Conservation (phyloP, 2,797 vertebrate genomes). For the Smutsia temminckii region DNA sequence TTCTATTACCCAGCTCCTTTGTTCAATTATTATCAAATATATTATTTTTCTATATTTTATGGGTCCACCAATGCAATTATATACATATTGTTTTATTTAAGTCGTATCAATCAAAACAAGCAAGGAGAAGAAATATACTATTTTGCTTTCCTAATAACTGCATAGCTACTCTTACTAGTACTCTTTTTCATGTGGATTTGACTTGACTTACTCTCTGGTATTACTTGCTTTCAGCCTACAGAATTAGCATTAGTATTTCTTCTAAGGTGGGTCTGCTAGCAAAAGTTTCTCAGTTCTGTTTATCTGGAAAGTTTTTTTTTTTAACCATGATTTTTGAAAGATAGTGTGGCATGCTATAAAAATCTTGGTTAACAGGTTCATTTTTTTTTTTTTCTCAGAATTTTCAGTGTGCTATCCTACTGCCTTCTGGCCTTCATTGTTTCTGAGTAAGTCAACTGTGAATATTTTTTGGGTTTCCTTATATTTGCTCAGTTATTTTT, state of each 20-base stretch:
- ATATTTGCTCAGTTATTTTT: background rate
- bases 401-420: background rate
- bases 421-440: background rate
- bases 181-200: background rate
- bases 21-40: background rate
- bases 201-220: background rate
- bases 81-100: background rate
- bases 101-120: background rate
- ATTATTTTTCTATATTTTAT: background rate
- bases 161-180: background rate
- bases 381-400: background rate
- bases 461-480: background rate
- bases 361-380: background rate
- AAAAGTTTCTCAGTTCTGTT: background rate
- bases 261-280: background rate
- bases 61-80: background rate
- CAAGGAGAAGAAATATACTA: background rate
- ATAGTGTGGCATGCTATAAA: background rate
- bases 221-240: background rate
- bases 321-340: background rate
- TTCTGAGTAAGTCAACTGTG: background rate
- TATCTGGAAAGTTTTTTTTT: background rate
- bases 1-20: background rate
- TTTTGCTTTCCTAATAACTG: background rate
- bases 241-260: background rate